A percentile compares a stretch with the other conserved stretches of the same genome.
Evolutionary conservation across 2,888 invertebrate genomes (phyloP).

Genomic region (Aleiodes leptofemur): DNA sequence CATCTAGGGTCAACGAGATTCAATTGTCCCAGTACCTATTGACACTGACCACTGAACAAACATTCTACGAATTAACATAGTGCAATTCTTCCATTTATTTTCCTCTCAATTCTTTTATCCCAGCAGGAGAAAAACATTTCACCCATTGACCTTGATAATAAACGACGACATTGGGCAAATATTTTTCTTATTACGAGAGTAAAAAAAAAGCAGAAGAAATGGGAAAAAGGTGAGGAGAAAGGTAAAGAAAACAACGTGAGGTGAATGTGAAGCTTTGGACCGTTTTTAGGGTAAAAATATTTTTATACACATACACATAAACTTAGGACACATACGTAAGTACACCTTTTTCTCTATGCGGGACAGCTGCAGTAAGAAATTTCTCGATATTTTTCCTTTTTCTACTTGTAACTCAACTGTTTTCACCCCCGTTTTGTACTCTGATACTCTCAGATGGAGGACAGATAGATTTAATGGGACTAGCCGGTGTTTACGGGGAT

Average conservation of each 20-base stretch:
- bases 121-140: background rate
- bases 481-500: constrained; percentile 17
- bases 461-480: constrained; percentile 3
- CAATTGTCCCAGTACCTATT: background rate
- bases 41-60: no score
- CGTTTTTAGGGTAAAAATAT: constrained; percentile 2
- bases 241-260: background rate
- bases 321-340: background rate
- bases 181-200: constrained; percentile 8
- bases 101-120: background rate
- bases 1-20: background rate
- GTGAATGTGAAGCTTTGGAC: constrained; percentile 4
- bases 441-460: background rate
- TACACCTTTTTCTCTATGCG: constrained; percentile 49
- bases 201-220: background rate
- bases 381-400: constrained; percentile 9
- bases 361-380: constrained; percentile 54
- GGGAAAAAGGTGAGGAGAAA: background rate
- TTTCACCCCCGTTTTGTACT: constrained; percentile 2
- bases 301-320: background rate
- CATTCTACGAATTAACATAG: background rate
- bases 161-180: constrained; percentile 15
- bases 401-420: background rate
- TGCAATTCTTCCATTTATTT: background rate
- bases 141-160: constrained; percentile 25